Evolutionary conservation across 2,888 invertebrate species (phyloP).

Genomic region (Acrobasis repandana): DNA sequence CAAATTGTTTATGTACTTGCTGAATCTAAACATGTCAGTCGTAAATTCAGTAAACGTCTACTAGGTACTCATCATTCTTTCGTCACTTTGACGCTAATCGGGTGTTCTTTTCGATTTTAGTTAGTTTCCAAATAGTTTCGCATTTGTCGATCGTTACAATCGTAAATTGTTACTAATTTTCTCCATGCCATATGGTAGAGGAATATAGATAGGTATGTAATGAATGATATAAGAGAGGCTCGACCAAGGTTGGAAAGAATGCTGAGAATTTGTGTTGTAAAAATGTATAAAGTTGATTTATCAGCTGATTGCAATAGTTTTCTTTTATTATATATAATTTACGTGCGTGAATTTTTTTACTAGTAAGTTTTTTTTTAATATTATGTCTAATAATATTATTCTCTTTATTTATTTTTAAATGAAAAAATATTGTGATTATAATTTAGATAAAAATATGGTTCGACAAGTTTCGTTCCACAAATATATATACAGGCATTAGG

Average conservation of each 20-base stretch:
- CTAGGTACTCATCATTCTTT: slow-evolving; percentile 11
- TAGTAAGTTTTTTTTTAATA: too few relatives aligned
- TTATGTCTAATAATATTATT: too few relatives aligned
- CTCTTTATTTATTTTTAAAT: too few relatives aligned
- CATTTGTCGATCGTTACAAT: neutral
- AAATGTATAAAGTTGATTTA: too few relatives aligned
- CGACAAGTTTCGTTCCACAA: too few relatives aligned
- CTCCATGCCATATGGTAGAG: neutral
- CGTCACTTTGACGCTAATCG: slow-evolving; percentile 18
- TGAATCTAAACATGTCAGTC: slow-evolving; percentile 7
- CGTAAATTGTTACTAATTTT: slow-evolving; percentile 6
- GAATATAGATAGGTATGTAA: neutral
- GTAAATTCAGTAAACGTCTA: slow-evolving; percentile 20
- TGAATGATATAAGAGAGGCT: neutral
- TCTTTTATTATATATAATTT: too few relatives aligned
- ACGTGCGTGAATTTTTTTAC: too few relatives aligned
- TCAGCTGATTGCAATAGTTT: too few relatives aligned
- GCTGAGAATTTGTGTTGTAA: too few relatives aligned
- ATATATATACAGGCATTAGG: too few relatives aligned
- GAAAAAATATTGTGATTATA: too few relatives aligned
- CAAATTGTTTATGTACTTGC: slow-evolving; percentile 14
- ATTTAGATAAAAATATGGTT: too few relatives aligned
- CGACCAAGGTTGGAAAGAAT: neutral
- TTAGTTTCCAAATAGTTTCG: slow-evolving; percentile 7
- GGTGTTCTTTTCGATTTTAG: slow-evolving; percentile 7